phyloP scores from a whole-genome alignment of 2,113 vertebrate species.

The Notiomystis cincta region DNA sequence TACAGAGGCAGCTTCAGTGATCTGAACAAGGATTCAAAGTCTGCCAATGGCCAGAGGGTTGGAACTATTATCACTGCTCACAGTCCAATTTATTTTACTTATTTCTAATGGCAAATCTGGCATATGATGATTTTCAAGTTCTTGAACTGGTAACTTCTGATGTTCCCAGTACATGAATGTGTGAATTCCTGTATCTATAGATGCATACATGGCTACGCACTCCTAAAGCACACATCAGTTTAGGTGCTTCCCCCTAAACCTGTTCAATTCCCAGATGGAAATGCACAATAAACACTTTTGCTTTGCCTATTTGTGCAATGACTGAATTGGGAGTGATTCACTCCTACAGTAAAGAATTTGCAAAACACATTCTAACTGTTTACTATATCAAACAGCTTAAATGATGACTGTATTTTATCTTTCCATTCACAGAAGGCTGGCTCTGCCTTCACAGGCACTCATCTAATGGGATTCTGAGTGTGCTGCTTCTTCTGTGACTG shows the following conservation, averaged over 20 bases:
- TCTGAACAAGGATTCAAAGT: not conserved
- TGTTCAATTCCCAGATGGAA: not conserved
- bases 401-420: constrained; percentile 17
- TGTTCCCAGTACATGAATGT: accelerated
- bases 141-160: not conserved
- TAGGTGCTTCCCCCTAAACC: not conserved
- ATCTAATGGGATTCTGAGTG: not conserved
- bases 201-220: too few species aligned
- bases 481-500: not conserved
- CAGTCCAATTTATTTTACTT: not conserved
- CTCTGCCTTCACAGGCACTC: not conserved
- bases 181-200: too few species aligned
- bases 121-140: not conserved
- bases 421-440: constrained; percentile 36
- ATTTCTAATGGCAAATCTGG: not conserved
- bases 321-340: not conserved
- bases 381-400: not conserved
- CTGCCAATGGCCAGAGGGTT: accelerated
- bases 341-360: constrained; percentile 5
- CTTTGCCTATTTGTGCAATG: not conserved
- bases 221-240: not conserved
- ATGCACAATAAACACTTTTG: not conserved
- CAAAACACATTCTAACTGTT: not conserved
- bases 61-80: not conserved
- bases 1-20: not conserved